Base-by-base conservation (phyloP, 1,140 invertebrate genomes). In the Euborellia annulipes region DNA sequence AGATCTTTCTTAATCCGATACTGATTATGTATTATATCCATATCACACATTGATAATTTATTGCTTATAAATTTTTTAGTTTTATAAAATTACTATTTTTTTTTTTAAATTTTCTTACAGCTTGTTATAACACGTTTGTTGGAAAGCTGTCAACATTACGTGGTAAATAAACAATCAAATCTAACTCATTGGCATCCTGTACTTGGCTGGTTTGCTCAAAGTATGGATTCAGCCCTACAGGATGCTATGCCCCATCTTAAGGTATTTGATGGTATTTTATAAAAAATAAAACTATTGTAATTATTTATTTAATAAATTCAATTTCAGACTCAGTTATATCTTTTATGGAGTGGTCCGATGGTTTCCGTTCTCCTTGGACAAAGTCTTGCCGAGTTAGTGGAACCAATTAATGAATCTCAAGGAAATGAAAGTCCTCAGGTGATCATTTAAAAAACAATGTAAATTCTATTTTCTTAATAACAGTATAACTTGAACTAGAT, bases 141-240 rank as follows among this genome's bases (percentile, higher is more conserved):
- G 27, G 81, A 89, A 60, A 81, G 76, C 41, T 90, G 86, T 61
- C 81, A 86, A 53, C 76, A 82, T 53, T 90, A 88, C 58, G 85
- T 90, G 7, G 76, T 79, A 3, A 78, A 73, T 43, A 91, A 91
- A 62, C 79, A 85, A 56, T 85, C 85, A 16, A 87, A 85, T 59
- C 71, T 93, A 22, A 92, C 87, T 32, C 88, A 95, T 61, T 97
- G 92, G 91, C 92, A 98, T 69, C 91, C 93, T 14, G 77, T 98
- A 21, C 68, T 98, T 6, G 93, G 93, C n/a, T 98, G 92, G 90
- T 91, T 93, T 65, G 81, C 85, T 8, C 87, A 93, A 53, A 74
- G 76, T 8, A 76, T 86, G 37, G 87, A 94, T 60, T 65, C 69
- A 6, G 79, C 78, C n/a, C 70, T 91, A 23, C 83, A 89, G 54